These are phyloP conservation scores for Bugula neritina DNA, from an alignment of 2,888 invertebrate species.

Conservation along the genomic window DNA sequence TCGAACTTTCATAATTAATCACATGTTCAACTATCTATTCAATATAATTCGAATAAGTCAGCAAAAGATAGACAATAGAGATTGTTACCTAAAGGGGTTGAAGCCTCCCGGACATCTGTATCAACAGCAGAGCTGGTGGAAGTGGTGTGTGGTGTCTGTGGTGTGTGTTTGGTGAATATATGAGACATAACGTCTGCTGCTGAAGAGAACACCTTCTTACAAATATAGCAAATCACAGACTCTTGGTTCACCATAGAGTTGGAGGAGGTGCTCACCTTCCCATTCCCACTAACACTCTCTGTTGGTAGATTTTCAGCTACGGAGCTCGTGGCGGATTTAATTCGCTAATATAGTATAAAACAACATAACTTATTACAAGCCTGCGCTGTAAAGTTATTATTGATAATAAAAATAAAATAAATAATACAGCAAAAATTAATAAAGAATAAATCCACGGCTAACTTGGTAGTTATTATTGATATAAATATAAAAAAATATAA, in stretches of 20 bases:
- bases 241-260: background rate
- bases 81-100: conserved; percentile 15
- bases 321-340: background rate
- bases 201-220: background rate
- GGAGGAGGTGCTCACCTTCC: background rate
- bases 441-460: background rate
- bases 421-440: background rate
- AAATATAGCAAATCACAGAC: background rate
- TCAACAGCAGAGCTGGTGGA: background rate
- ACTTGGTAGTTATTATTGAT: background rate
- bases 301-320: background rate
- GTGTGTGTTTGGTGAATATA: background rate
- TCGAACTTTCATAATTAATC: background rate
- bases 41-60: background rate
- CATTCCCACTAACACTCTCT: too few species aligned
- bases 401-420: background rate
- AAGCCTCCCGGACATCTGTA: background rate
- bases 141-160: background rate
- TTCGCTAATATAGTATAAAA: background rate
- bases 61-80: background rate
- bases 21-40: background rate
- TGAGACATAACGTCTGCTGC: conserved; percentile 5
- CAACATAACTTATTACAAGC: background rate
- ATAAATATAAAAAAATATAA: too few species aligned
- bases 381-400: background rate